Conservation (phyloP, 1,140 invertebrate genomes). For the Nymphalis io region DNA sequence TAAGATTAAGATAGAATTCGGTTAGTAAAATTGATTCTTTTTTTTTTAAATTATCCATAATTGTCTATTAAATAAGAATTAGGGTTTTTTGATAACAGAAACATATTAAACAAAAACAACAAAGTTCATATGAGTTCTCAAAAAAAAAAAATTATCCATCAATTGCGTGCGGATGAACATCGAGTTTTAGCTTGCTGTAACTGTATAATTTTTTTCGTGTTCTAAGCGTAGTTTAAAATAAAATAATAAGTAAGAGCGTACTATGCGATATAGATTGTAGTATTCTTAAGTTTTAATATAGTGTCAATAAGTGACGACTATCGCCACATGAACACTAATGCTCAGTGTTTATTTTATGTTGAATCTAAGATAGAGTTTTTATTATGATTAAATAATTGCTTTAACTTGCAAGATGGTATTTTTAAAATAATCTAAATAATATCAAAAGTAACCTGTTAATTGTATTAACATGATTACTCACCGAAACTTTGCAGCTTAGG, state of each 20-base stretch:
- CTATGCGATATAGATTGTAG: background rate
- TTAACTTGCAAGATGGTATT: constrained; percentile 4
- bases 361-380: background rate
- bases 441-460: background rate
- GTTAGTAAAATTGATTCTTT: too few relatives aligned
- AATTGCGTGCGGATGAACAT: too few relatives aligned
- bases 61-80: too few relatives aligned
- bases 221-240: background rate
- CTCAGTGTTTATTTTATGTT: constrained; percentile 8
- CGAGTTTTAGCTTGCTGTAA: background rate
- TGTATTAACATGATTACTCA: too few relatives aligned
- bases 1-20: too few relatives aligned
- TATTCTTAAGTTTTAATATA: background rate
- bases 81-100: too few relatives aligned
- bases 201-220: background rate
- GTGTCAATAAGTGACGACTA: background rate
- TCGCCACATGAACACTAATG: background rate
- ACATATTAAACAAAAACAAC: too few relatives aligned
- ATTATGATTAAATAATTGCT: background rate
- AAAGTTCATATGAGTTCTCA: too few relatives aligned
- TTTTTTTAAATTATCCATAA: too few relatives aligned
- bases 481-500: too few relatives aligned
- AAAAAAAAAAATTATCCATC: too few relatives aligned
- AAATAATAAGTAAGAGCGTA: background rate
- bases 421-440: background rate